Evolutionary conservation across 2,888 invertebrate genomes (phyloP).

Genomic region (Drepanosiphum platanoidis): DNA sequence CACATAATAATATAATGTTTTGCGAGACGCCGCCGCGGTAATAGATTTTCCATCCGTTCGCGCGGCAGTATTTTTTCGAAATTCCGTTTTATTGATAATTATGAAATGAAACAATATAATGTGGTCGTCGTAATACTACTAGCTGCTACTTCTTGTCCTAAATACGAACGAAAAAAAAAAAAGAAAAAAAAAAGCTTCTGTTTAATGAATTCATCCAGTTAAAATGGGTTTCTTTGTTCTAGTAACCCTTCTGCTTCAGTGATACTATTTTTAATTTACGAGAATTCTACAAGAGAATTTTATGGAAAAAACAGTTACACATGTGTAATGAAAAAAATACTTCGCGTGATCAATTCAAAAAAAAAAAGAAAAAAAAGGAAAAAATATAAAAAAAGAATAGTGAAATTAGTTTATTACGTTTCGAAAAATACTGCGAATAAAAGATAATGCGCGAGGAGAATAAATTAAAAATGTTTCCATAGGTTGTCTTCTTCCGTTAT

Average conservation of each 20-base stretch:
- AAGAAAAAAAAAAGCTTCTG: background rate
- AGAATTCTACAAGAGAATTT: background rate
- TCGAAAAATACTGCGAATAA: background rate
- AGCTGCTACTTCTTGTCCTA: background rate
- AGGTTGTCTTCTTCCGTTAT: too few relatives aligned
- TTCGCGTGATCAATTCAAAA: background rate
- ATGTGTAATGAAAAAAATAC: background rate
- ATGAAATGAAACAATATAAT: background rate
- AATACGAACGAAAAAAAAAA: background rate
- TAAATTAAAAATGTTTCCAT: background rate
- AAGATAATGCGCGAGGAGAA: background rate
- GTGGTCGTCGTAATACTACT: background rate
- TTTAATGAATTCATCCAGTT: slow-evolving; percentile 6
- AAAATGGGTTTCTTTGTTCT: slow-evolving; percentile 19
- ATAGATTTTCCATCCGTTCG: too few relatives aligned
- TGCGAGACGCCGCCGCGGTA: too few relatives aligned
- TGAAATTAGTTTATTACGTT: background rate
- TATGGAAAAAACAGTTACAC: background rate
- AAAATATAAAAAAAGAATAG: too few relatives aligned
- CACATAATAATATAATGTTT: too few relatives aligned
- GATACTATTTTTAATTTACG: slow-evolving; percentile 25
- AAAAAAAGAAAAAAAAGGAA: background rate
- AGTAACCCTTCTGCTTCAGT: background rate
- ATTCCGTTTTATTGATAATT: background rate
- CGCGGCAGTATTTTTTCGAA: too few relatives aligned